Conservation (phyloP, 2,797 vertebrate genomes). For the Enoplosus armatus region DNA sequence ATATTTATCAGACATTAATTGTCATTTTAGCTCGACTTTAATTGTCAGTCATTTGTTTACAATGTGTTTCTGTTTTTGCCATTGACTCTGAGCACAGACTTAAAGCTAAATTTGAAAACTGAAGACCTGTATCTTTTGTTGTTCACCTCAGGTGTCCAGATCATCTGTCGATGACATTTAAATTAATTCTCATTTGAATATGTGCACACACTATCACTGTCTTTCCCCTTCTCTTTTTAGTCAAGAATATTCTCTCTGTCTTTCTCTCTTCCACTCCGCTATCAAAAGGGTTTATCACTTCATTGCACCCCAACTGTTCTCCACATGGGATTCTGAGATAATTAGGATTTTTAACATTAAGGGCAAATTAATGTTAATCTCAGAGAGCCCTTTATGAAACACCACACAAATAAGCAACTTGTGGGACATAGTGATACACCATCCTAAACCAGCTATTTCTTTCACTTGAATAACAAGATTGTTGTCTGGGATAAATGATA, state of each 20-base stretch:
- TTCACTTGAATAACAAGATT: constrained; percentile 33
- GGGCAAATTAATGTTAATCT: constrained; percentile 23
- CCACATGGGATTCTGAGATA: constrained; percentile 32
- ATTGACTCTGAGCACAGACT: background rate
- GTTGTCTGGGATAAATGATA: constrained; percentile 44
- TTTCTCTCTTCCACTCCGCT: background rate
- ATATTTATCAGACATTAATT: accelerated
- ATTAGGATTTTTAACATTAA: constrained; percentile 41
- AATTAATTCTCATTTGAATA: constrained; percentile 64
- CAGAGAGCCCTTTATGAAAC: background rate
- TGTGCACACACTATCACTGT: background rate
- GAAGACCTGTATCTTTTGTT: constrained; percentile 21
- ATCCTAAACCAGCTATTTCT: background rate
- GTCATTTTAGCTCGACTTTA: background rate
- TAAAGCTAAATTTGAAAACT: constrained; percentile 26
- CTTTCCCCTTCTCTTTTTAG: constrained; percentile 1
- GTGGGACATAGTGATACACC: background rate
- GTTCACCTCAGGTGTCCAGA: constrained; percentile 39
- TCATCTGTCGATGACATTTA: constrained; percentile 47
- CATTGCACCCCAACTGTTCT: constrained; percentile 27
- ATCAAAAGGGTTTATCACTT: constrained; percentile 37
- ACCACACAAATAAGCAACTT: constrained; percentile 4
- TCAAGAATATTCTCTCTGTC: constrained; percentile 3
- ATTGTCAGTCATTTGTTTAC: background rate
- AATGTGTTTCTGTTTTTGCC: constrained; percentile 9